Conservation (phyloP, 2,888 invertebrate species). For the Pandemis cinnamomeana region DNA sequence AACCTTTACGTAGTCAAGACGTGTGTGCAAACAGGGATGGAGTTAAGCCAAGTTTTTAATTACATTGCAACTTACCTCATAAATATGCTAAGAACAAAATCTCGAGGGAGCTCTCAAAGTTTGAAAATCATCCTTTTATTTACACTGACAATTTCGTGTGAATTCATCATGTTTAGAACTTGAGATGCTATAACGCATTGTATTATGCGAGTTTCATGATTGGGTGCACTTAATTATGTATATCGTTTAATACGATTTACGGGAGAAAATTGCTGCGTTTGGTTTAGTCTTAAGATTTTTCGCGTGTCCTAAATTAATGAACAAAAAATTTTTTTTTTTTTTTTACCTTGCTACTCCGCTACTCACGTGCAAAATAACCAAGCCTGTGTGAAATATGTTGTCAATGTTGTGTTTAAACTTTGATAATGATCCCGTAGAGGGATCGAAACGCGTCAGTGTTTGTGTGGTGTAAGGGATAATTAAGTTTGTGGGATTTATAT, state of each 20-base stretch:
- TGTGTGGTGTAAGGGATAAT: too few relatives aligned
- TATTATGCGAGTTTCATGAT: constrained; percentile 1
- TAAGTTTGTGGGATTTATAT: too few relatives aligned
- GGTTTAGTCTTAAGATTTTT: too few relatives aligned
- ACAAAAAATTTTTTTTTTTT: too few relatives aligned
- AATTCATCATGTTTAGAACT: constrained; percentile 19
- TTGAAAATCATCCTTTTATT: constrained; percentile 37
- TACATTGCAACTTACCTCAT: constrained; percentile 44
- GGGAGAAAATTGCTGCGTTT: background rate
- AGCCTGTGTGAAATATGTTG: too few relatives aligned
- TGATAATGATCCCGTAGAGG: too few relatives aligned
- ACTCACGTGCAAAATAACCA: too few relatives aligned
- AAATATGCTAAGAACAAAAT: constrained; percentile 42
- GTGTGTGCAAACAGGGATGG: constrained; percentile 32
- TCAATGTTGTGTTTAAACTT: too few relatives aligned
- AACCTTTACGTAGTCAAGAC: constrained; percentile 41
- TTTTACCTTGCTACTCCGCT: too few relatives aligned
- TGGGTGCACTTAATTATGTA: background rate
- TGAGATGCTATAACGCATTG: constrained; percentile 1
- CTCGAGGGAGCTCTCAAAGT: constrained; percentile 29
- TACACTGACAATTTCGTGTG: constrained; percentile 20
- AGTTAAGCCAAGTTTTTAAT: constrained; percentile 46
- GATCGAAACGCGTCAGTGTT: too few relatives aligned
- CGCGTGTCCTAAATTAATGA: too few relatives aligned
- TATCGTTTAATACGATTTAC: background rate